These are phyloP conservation scores for Eospalax fontanierii DNA, from an alignment of 2,797 vertebrate genomes.

Conservation along the genomic window DNA sequence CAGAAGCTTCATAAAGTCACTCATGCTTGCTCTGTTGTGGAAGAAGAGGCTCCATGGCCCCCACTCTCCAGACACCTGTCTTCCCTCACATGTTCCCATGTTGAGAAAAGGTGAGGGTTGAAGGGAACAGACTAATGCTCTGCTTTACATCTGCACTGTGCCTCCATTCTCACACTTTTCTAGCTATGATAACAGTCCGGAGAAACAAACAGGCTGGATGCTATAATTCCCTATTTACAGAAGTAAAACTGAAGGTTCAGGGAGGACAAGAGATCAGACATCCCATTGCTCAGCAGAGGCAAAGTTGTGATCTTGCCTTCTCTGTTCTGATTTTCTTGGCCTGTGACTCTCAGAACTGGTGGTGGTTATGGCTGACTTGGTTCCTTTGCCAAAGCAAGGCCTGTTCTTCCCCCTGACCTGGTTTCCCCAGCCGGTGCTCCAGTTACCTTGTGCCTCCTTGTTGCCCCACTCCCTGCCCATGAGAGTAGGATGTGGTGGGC, in stretches of 20 bases:
- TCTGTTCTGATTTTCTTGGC: slow-evolving; percentile 5
- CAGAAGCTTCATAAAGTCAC: neutral
- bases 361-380: neutral
- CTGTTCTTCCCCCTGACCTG: neutral
- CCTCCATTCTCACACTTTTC: neutral
- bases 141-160: neutral
- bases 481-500: neutral
- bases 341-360: neutral
- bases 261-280: neutral
- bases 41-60: neutral
- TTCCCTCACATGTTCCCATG: neutral
- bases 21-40: neutral
- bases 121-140: neutral
- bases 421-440: neutral
- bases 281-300: neutral
- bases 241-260: slow-evolving; percentile 21
- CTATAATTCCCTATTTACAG: neutral
- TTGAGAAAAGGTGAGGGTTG: neutral
- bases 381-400: neutral
- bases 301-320: neutral
- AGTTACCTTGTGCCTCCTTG: neutral
- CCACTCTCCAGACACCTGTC: neutral
- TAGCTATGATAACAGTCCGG: neutral
- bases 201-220: neutral
- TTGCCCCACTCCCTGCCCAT: neutral